A percentile compares a stretch with the other conserved stretches of the same genome.
Conservation (phyloP, 1,140 invertebrate species). For the Heliconius hermathena region DNA sequence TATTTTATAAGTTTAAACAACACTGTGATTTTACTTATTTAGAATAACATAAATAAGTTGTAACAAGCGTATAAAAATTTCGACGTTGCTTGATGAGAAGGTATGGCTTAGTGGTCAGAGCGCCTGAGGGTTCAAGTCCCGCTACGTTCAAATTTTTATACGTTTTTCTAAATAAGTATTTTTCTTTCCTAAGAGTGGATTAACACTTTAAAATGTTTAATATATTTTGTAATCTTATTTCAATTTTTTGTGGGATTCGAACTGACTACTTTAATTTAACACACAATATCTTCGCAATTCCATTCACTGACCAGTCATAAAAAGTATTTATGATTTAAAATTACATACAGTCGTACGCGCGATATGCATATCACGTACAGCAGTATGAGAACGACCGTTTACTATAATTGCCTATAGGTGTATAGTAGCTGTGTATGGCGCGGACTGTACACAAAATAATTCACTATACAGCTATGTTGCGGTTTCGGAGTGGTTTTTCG, state of each 20-base stretch:
- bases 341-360: neutral
- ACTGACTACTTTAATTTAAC: neutral
- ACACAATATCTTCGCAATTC: neutral
- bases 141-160: no score
- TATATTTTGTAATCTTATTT: no score
- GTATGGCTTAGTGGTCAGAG: no score
- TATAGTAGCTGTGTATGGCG: neutral
- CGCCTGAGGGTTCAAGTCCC: no score
- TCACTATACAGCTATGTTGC: slow-evolving; percentile 38
- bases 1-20: no score
- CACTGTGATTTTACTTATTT: no score
- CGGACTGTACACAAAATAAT: slow-evolving; percentile 10
- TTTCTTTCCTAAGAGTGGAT: no score
- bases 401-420: slow-evolving; percentile 1
- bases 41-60: no score
- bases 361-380: neutral
- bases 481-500: slow-evolving; percentile 36
- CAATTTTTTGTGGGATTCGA: neutral
- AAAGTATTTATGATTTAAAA: neutral
- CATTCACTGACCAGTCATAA: neutral
- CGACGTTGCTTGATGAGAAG: no score
- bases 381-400: neutral
- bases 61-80: no score
- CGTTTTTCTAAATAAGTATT: no score
- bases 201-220: no score